Conservation (phyloP, 2,797 vertebrate species). For the Parauchenoglanis punctatus region DNA sequence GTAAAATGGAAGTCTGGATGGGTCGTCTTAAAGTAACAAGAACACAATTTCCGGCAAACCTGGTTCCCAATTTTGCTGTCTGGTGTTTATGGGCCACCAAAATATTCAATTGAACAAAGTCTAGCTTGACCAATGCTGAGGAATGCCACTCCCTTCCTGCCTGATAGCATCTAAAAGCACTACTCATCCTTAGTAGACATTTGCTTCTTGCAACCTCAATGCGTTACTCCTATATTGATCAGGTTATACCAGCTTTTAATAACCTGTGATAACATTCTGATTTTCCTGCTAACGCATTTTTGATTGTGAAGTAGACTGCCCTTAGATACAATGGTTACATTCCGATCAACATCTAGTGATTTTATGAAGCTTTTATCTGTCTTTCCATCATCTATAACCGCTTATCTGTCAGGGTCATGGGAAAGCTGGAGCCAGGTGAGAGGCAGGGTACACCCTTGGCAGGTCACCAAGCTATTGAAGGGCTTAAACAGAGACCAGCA, state of each 20-base stretch:
- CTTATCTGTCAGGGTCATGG: no score
- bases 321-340: background rate
- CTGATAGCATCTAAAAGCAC: background rate
- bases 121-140: background rate
- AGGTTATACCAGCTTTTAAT: background rate
- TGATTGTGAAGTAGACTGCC: background rate
- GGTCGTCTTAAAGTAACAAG: background rate
- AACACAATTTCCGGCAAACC: background rate
- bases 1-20: background rate
- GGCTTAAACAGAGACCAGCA: no score
- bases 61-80: background rate
- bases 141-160: background rate
- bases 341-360: background rate
- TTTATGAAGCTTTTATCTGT: background rate
- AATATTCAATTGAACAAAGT: background rate
- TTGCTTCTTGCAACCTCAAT: background rate
- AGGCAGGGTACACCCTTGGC: no score
- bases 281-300: background rate
- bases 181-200: background rate
- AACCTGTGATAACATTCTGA: background rate
- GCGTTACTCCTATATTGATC: background rate
- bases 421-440: no score
- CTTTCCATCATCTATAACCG: no score
- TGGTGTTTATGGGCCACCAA: conserved; percentile 7
- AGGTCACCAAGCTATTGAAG: no score